Conservation (phyloP, 2,888 invertebrate genomes). For the Drosophila helvetica region DNA sequence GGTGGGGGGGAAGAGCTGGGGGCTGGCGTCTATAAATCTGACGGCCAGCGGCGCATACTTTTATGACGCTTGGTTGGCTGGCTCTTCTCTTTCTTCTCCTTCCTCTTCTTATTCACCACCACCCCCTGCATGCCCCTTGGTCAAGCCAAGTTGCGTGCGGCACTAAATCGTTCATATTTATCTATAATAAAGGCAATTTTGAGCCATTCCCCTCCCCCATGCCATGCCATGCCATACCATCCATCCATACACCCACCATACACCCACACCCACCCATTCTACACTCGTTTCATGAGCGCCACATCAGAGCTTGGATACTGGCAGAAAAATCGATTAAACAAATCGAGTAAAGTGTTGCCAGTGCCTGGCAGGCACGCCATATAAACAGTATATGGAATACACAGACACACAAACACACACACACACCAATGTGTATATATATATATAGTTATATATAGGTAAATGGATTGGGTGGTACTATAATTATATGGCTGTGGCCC, state of each 20-base stretch:
- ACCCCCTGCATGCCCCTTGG: slow-evolving; percentile 15
- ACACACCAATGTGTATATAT: not conserved
- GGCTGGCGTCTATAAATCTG: slow-evolving; percentile 68
- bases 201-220: slow-evolving; percentile 26
- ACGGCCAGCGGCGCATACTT: slow-evolving; percentile 65
- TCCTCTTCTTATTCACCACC: slow-evolving; percentile 1
- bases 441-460: not conserved
- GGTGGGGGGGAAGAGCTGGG: not conserved
- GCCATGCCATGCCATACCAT: not conserved
- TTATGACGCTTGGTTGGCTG: slow-evolving; percentile 67
- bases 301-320: slow-evolving; percentile 30
- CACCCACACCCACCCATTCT: not conserved
- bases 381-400: slow-evolving; percentile 36
- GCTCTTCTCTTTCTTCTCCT: slow-evolving; percentile 18
- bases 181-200: slow-evolving; percentile 77
- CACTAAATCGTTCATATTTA: slow-evolving; percentile 73
- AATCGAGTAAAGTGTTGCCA: slow-evolving; percentile 75
- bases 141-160: slow-evolving; percentile 63
- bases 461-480: slow-evolving; percentile 42
- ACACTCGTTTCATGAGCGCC: slow-evolving; percentile 5
- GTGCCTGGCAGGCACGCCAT: slow-evolving; percentile 49
- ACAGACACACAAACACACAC: slow-evolving; percentile 11
- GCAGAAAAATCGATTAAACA: slow-evolving; percentile 80
- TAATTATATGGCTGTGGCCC: slow-evolving; percentile 65
- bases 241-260: too few relatives aligned